Evolutionary conservation across 2,888 invertebrate species (phyloP).

Genomic region (Phrixothrix hirtus): DNA sequence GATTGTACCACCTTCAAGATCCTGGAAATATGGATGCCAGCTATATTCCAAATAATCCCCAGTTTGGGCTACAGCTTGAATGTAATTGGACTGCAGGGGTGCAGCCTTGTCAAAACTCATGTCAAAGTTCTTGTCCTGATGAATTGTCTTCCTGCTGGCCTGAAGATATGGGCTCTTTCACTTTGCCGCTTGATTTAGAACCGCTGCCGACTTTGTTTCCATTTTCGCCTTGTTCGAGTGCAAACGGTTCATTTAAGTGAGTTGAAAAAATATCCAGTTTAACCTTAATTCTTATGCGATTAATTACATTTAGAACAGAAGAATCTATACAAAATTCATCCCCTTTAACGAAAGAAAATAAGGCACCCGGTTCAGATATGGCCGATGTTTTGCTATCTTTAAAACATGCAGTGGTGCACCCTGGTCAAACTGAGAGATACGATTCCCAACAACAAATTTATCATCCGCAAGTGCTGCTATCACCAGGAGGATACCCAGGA

Average conservation of each 20-base stretch:
- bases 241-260: constrained; percentile 40
- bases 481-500: constrained; percentile 57
- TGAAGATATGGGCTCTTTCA: constrained; percentile 86
- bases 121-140: constrained; percentile 53
- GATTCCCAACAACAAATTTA: constrained; percentile 54
- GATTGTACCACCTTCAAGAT: constrained; percentile 38
- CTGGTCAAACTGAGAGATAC: constrained; percentile 58
- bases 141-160: constrained; percentile 53
- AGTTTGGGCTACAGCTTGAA: constrained; percentile 63
- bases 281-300: too few relatives aligned
- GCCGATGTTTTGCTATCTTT: constrained; percentile 87
- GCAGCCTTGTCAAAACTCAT: constrained; percentile 51
- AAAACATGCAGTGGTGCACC: constrained; percentile 86
- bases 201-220: constrained; percentile 85
- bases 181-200: constrained; percentile 84
- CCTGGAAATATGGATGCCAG: constrained; percentile 60
- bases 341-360: constrained; percentile 37
- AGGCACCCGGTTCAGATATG: constrained; percentile 69
- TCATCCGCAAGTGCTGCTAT: constrained; percentile 65
- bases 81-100: constrained; percentile 53
- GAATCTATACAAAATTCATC: constrained; percentile 20
- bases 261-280: constrained; percentile 13
- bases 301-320: constrained; percentile 35
- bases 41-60: constrained; percentile 70
- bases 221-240: constrained; percentile 78